Evolutionary conservation across 2,888 invertebrate species (phyloP), one percentile per base, ranked within the genome.

Genomic region (Leptarthrus brevirostris): DNA sequence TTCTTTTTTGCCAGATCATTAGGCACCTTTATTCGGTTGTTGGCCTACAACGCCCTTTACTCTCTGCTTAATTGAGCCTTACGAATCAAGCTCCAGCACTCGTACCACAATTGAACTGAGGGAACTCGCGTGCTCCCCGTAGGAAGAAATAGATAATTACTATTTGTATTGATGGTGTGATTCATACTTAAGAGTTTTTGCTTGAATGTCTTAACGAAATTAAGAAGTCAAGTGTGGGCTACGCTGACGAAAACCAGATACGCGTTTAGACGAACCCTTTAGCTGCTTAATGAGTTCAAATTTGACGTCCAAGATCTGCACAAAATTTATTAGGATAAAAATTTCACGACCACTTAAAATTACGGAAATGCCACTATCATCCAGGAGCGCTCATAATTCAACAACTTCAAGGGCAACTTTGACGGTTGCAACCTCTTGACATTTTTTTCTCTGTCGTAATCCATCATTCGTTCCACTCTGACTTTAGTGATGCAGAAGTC

Each of bases 1-100:
- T 58, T 58, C 58, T 58, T 58, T 58, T 58, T 56, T 30, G n/a
- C 20, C n/a, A 58, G 58, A 58, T 36, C 36, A 58, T 58, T 58
- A 36, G 58, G 58, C 58, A 58, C 18, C 58, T 58, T 40, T 40
- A 40, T 40, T 40, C 40, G 40, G 40, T 40, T 40, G 40, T 40
- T 40, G 40, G 40, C 40, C 40, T 40, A 40, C 40, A 40, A 40
- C 40, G 40, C 40, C 40, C 40, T 40, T 12, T 12, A 40, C 8
- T 3, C 30, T 30, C n/a, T 40, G 40, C 40, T 40, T 40, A 40
- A 40, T 40, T 40, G 40, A 40, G 40, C 40, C 40, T 40, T n/a
- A 40, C 40, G n/a, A 40, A 40, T 40, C 30, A 4, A 30, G 8
- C 8, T 30, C 40, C 40, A 40, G 12, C 40, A 40, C 10, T 12